Evolutionary conservation across 1,140 invertebrate genomes (phyloP), one percentile per base, ranked within the genome.

Genomic region (Hylyphantes graminicola): DNA sequence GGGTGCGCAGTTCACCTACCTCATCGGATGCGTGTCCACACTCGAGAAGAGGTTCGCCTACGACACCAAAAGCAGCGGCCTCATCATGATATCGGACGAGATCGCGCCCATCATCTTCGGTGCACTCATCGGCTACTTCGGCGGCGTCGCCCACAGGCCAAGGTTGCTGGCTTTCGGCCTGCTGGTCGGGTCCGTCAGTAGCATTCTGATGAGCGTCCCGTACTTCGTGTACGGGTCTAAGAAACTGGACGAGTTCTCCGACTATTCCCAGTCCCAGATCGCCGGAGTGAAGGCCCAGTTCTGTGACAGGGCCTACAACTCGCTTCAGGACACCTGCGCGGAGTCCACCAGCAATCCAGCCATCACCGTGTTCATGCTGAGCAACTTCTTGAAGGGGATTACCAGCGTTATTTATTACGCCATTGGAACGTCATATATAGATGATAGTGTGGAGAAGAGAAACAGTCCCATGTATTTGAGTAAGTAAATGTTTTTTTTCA

Each of bases 401-500:
- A 63, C 95, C 0, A 95, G 96, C 90, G 97, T 96, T 0, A 95
- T 96, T 2, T 95, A 96, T 19, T 94, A 95, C 85, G 96, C 95
- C 2, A 91, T 97, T n/a, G 96, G 96, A 6, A 97, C 97, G 87
- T 95, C 96, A 0, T 97, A 96, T 88, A 95, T 97, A 72, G 96
- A 97, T 87, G 96, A 97, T 90, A 97, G 97, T 90, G 95, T 97
- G 50, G 94, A 95, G 85, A 96, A 94, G 90, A 93, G 94, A 88
- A 95, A 97, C 89, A 96, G 95, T 68, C 95, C 96, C 19, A 92
- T 97, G 85, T 97, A 97, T 90, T 96, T 97, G 90, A 94, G 94
- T 95, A 90, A 93, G 91, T 86, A 67, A n/a, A n/a, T 8, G n/a
- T 70, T 15, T 35, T 7, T 19, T 59, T 59, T 35, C 35, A 5